Evolutionary conservation across 2,113 vertebrate species (phyloP), one percentile per base, ranked within the genome.

Genomic region (Trinectes maculatus): DNA sequence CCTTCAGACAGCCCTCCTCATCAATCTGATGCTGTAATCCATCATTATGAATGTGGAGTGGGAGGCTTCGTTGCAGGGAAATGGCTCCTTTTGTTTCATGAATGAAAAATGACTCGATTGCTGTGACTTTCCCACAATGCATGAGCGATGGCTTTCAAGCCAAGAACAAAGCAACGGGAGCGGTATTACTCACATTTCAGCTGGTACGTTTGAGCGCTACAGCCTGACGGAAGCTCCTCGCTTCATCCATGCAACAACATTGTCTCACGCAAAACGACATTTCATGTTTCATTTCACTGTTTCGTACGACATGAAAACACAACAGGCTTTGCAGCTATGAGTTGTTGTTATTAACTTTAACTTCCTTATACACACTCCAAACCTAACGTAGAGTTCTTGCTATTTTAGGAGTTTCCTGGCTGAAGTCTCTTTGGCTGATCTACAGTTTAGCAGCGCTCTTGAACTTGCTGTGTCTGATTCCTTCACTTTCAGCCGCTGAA

Each of bases 11-110:
- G 72, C 58, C 68, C 26, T 68, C 62, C 24, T 80, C 72, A 77
- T 83, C 72, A 79, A 74, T 84, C 73, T 64, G 59, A 64, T 59
- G 80, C 77, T 62, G 52, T 74, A 69, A 82, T 85, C 79, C 76
- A 78, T 84, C 78, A 84, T 72, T 70, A 72, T 70, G 75, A 80
- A 77, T 75, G 66, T 52, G 56, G 71, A 69, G 75, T 69, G 54
- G 75, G 77, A 72, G 40, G 71, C 77, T 77, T 37, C 61, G 57
- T 61, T 77, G 75, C 46, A 43, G 47, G 68, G 53, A 79, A 80
- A 85, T 47, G 12, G 62, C 69, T 65, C 56, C 72, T 77, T 69
- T 87, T 85, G 77, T 79, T 77, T 74, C 44, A 28, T 67, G 55
- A n/a, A 54, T 74, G 77, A 77, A 76, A 81, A 81, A 83, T 71